phyloP scores from a whole-genome alignment of 2,888 invertebrate species.

The Meliscaeva auricollis region DNA sequence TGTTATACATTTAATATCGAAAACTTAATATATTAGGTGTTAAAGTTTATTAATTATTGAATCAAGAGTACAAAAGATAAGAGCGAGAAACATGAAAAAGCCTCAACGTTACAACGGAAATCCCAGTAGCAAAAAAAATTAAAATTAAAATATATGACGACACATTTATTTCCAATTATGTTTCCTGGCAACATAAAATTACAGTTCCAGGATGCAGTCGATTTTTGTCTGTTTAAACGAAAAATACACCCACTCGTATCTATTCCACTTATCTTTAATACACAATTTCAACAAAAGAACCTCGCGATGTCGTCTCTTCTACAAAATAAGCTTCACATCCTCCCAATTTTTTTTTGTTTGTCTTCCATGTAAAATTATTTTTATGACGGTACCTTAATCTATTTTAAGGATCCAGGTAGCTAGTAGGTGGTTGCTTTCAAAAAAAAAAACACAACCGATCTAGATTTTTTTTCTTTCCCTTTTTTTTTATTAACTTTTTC shows the following conservation, averaged over 20 bases:
- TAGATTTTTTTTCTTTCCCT: neutral
- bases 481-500: neutral
- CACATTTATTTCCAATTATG: slow-evolving; percentile 8
- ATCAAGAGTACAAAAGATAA: too few relatives aligned
- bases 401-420: too few relatives aligned
- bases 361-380: neutral
- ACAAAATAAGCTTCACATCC: neutral
- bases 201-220: neutral
- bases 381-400: neutral
- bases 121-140: slow-evolving; percentile 4
- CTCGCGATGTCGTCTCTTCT: neutral
- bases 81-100: too few relatives aligned
- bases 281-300: slow-evolving; percentile 18
- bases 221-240: neutral
- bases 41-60: too few relatives aligned
- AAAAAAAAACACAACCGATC: too few relatives aligned
- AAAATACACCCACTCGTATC: neutral
- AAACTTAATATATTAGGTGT: too few relatives aligned
- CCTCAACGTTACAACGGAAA: too few relatives aligned
- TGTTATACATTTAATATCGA: too few relatives aligned
- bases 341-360: neutral
- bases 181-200: neutral
- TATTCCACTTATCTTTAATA: slow-evolving; percentile 21
- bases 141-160: neutral
- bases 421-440: too few relatives aligned